Percentiles rank a stretch among this genome's conserved stretches.
phyloP scores from a whole-genome alignment of 2,888 invertebrate species.

The Periphyllus acericola region DNA sequence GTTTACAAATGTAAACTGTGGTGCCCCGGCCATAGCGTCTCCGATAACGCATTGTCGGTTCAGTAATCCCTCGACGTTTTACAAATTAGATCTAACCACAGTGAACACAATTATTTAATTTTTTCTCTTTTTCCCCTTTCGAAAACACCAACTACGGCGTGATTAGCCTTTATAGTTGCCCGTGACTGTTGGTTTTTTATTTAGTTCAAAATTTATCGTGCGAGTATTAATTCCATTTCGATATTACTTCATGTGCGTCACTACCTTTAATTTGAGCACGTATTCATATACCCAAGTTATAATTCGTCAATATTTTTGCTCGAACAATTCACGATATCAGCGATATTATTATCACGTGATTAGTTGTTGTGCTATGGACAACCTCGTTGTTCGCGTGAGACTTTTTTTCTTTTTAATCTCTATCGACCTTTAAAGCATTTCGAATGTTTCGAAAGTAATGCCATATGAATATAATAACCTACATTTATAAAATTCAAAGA shows the following conservation, averaged over 20 bases:
- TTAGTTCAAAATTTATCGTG: not conserved
- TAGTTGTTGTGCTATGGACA: too few relatives aligned
- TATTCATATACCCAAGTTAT: too few relatives aligned
- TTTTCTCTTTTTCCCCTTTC: not conserved
- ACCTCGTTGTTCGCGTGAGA: too few relatives aligned
- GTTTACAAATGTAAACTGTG: slow-evolving; percentile 37
- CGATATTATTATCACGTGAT: too few relatives aligned
- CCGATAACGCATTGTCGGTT: slow-evolving; percentile 6
- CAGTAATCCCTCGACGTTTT: not conserved
- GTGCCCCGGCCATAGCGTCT: slow-evolving; percentile 22
- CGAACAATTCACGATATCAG: not conserved
- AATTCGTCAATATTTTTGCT: not conserved
- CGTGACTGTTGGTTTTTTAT: not conserved
- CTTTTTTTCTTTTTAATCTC: too few relatives aligned
- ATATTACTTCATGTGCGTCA: too few relatives aligned
- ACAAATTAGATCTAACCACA: slow-evolving; percentile 5
- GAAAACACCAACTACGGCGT: not conserved
- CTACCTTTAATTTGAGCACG: too few relatives aligned
- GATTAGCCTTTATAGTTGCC: not conserved
- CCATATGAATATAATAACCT: too few relatives aligned
- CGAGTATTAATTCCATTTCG: too few relatives aligned
- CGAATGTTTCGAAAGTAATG: too few relatives aligned
- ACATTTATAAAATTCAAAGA: too few relatives aligned
- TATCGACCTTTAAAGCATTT: too few relatives aligned
- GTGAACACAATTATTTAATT: not conserved